Conservation (phyloP, 2,113 vertebrate species). For the Psilopsiagon aymara region DNA sequence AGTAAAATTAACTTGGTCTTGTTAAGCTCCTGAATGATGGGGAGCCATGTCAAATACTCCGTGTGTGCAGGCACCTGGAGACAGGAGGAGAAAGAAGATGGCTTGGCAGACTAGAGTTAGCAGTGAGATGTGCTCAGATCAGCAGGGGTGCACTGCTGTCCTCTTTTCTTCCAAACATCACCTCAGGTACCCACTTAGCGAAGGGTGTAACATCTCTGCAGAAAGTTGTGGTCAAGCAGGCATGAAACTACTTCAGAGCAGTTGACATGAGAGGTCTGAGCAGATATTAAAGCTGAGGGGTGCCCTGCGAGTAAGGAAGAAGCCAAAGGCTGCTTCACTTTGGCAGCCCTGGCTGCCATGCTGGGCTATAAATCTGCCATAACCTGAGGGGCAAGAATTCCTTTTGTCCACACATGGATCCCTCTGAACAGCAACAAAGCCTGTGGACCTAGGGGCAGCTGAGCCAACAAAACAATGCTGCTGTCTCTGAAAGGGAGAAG, state of each 20-base stretch:
- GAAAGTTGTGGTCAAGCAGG: background rate
- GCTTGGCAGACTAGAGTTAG: background rate
- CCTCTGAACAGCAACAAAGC: background rate
- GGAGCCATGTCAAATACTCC: background rate
- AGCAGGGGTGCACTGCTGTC: background rate
- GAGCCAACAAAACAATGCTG: background rate
- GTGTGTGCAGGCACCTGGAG: background rate
- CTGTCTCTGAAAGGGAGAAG: background rate
- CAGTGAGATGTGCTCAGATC: background rate
- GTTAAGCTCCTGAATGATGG: background rate
- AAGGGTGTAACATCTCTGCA: background rate
- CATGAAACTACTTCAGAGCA: background rate
- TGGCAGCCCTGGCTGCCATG: background rate
- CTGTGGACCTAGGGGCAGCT: background rate
- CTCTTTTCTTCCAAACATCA: background rate
- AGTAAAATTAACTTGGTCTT: background rate
- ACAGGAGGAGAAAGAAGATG: background rate
- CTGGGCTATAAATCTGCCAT: background rate
- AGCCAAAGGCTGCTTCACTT: background rate
- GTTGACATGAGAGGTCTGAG: background rate
- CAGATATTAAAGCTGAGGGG: background rate
- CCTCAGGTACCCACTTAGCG: background rate
- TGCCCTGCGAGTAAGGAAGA: background rate
- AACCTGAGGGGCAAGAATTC: background rate
- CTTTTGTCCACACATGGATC: background rate